Conservation (phyloP, 2,888 invertebrate species). For the Proisotoma minuta region DNA sequence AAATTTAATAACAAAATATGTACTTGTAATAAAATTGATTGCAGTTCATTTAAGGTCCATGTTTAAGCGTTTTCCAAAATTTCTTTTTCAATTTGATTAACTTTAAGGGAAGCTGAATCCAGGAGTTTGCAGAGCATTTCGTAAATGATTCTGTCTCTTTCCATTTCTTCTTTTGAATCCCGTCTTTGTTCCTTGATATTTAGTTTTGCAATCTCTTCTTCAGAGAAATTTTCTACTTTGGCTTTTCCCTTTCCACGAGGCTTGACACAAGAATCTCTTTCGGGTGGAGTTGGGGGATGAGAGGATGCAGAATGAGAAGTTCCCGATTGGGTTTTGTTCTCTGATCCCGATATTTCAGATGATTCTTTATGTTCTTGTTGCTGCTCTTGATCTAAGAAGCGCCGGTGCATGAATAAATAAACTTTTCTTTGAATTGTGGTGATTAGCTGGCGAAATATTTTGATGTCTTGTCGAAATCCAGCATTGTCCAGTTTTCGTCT, state of each 20-base stretch:
- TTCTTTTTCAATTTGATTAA: not conserved
- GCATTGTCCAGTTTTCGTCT: slow-evolving; percentile 35
- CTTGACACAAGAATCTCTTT: not conserved
- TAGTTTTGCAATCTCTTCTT: not conserved
- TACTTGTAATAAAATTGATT: no score
- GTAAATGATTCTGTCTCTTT: not conserved
- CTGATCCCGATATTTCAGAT: not conserved
- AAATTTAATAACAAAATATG: no score
- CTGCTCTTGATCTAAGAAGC: not conserved
- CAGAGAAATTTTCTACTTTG: not conserved
- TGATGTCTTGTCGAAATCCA: slow-evolving; percentile 39
- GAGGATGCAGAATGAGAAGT: not conserved
- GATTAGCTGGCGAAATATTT: slow-evolving; percentile 19
- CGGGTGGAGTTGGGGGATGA: not conserved
- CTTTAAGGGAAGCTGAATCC: not conserved
- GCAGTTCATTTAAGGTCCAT: no score
- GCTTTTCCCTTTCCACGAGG: not conserved
- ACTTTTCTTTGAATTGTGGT: slow-evolving; percentile 22
- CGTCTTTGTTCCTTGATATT: not conserved
- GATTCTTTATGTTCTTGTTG: no score
- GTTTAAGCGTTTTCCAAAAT: not conserved
- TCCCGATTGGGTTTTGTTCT: not conserved
- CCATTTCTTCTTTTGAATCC: not conserved
- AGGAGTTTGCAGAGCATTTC: slow-evolving; percentile 1
- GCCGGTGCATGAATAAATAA: slow-evolving; percentile 2